Percentiles rank a stretch among this genome's conserved stretches.
These are phyloP conservation scores for Orthosia gracilis DNA, from an alignment of 2,888 invertebrate genomes.

Conservation along the genomic window DNA sequence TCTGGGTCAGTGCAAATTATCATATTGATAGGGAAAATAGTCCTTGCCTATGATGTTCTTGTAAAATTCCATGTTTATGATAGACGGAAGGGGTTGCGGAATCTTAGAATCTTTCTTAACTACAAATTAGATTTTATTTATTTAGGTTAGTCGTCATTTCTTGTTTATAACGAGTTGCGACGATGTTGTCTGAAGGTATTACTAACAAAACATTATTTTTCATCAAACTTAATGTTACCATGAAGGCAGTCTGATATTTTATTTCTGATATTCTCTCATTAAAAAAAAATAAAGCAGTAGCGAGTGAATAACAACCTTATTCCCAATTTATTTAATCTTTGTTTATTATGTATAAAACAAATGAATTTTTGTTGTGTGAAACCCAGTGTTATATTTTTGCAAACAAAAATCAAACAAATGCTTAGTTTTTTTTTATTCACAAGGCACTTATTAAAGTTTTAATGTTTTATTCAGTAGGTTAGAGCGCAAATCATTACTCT, in stretches of 20 bases:
- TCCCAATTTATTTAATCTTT: not conserved
- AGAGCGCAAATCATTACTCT: slow-evolving; percentile 40
- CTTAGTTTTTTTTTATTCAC: slow-evolving; percentile 1
- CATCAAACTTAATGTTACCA: not conserved
- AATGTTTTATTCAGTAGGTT: slow-evolving; percentile 18
- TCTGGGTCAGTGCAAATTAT: slow-evolving; percentile 46
- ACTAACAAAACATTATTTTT: not conserved
- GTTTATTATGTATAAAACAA: not conserved
- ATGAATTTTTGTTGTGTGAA: not conserved
- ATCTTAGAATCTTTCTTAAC: not conserved
- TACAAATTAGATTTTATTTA: not conserved
- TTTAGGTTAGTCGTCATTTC: not conserved
- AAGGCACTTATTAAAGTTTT: not conserved
- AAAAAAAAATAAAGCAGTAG: not conserved
- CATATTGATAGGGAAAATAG: slow-evolving; percentile 39
- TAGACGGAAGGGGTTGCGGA: not conserved
- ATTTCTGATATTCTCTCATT: not conserved
- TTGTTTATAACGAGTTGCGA: not conserved
- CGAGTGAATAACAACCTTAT: not conserved
- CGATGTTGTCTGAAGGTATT: not conserved
- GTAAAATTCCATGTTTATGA: slow-evolving; percentile 29
- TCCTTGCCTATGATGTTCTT: not conserved
- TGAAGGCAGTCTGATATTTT: not conserved
- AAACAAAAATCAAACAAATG: not conserved
- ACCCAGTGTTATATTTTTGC: not conserved